Percentiles rank a stretch among this genome's conserved stretches.
These are phyloP conservation scores for Oophaga sylvatica DNA, from an alignment of 2,797 vertebrate species.

Conservation along the genomic window DNA sequence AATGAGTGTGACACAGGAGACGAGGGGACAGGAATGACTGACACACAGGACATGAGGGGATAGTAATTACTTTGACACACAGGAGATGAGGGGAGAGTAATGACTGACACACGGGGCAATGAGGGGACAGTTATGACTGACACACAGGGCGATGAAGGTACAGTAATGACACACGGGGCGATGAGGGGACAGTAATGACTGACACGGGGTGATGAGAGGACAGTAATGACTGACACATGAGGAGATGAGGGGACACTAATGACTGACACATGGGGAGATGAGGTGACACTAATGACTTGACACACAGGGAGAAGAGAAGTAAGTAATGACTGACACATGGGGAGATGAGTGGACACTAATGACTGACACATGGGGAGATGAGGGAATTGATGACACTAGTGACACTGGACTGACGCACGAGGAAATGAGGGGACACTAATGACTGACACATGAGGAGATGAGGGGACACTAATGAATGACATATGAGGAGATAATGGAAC, in stretches of 20 bases:
- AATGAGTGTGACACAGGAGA: background rate
- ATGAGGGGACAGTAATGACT: too few relatives aligned
- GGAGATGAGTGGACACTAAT: too few relatives aligned
- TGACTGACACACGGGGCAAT: background rate
- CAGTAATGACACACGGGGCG: background rate
- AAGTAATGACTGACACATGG: background rate
- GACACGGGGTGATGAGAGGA: background rate
- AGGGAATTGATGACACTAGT: too few relatives aligned
- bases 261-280: background rate
- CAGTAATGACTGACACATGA: background rate
- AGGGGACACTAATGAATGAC: too few relatives aligned
- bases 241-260: too few relatives aligned
- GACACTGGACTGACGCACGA: too few relatives aligned
- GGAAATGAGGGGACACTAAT: too few relatives aligned
- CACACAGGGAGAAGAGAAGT: background rate
- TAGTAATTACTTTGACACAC: too few relatives aligned
- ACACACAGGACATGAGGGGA: background rate
- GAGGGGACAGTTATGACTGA: too few relatives aligned
- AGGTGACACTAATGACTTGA: background rate
- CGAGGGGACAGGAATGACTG: background rate
- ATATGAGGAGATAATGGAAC: too few relatives aligned
- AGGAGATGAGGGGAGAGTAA: background rate
- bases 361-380: too few relatives aligned
- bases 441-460: too few relatives aligned
- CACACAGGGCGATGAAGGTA: background rate